Percentiles rank a stretch among this genome's conserved stretches.
Evolutionary conservation across 2,888 invertebrate genomes (phyloP).

Genomic region (Chaetogeoica ovagalla): DNA sequence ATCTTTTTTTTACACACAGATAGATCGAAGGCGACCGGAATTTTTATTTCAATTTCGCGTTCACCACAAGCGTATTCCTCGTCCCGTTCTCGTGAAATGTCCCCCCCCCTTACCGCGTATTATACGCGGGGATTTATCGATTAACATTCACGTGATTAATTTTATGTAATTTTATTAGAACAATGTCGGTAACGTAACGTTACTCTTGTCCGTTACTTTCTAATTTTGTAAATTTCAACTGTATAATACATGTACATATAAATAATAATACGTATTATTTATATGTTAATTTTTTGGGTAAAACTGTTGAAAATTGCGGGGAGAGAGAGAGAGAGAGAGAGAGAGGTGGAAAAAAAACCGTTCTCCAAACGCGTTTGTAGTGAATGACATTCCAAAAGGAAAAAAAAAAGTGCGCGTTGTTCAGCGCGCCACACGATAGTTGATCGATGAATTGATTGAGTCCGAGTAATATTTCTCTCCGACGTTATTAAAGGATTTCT

Average conservation of each 20-base stretch:
- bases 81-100: not conserved
- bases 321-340: too few species aligned
- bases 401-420: not conserved
- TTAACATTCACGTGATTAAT: constrained; percentile 26
- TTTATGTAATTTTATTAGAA: not conserved
- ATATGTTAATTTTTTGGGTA: constrained; percentile 14
- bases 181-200: not conserved
- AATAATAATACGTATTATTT: constrained; percentile 14
- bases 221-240: not conserved
- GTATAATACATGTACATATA: not conserved
- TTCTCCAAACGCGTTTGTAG: not conserved
- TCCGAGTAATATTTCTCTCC: constrained; percentile 22
- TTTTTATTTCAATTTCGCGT: not conserved
- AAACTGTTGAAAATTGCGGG: not conserved
- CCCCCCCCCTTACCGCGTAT: too few species aligned
- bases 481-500: constrained; percentile 22
- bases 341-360: not conserved
- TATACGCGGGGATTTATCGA: too few species aligned
- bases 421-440: not conserved
- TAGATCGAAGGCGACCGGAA: constrained; percentile 13
- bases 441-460: constrained; percentile 26
- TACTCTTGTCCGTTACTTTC: not conserved
- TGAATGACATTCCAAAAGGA: constrained; percentile 10
- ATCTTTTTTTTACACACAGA: too few species aligned
- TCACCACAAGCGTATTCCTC: not conserved